Evolutionary conservation across 2,888 invertebrate genomes (phyloP).

Genomic region (Dynastes hyllus): DNA sequence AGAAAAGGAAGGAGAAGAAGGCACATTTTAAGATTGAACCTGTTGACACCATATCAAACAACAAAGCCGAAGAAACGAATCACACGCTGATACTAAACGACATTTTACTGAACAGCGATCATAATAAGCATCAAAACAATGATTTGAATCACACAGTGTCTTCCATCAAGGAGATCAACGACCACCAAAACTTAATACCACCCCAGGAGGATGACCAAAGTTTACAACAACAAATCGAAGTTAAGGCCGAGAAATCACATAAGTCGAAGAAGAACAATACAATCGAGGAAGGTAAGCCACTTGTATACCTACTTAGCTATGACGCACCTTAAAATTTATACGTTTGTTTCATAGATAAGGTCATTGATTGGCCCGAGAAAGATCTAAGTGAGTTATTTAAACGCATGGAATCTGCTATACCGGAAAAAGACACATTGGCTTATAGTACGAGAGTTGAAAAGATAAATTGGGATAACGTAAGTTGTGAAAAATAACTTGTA

Average conservation of each 20-base stretch:
- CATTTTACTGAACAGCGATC: not conserved
- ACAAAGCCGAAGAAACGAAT: not conserved
- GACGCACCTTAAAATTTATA: not conserved
- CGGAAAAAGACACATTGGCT: constrained; percentile 70
- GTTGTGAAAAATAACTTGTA: constrained; percentile 35
- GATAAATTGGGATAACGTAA: constrained; percentile 71
- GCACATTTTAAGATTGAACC: constrained; percentile 30
- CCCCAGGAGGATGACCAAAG: not conserved
- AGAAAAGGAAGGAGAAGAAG: constrained; percentile 25
- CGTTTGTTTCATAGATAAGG: constrained; percentile 24
- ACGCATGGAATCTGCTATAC: constrained; percentile 69
- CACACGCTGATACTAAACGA: not conserved
- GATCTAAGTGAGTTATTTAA: constrained; percentile 70
- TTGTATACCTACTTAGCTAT: not conserved
- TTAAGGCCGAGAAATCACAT: constrained; percentile 25
- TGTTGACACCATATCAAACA: not conserved
- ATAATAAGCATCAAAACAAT: not conserved
- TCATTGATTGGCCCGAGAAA: constrained; percentile 62
- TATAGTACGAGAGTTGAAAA: constrained; percentile 69
- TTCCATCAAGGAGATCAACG: not conserved
- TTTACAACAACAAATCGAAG: constrained; percentile 14
- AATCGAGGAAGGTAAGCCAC: constrained; percentile 44
- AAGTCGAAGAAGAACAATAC: constrained; percentile 48
- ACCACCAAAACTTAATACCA: not conserved
- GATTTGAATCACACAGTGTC: not conserved